Evolutionary conservation across 2,888 invertebrate genomes (phyloP).

Genomic region (Oscheius onirici): DNA sequence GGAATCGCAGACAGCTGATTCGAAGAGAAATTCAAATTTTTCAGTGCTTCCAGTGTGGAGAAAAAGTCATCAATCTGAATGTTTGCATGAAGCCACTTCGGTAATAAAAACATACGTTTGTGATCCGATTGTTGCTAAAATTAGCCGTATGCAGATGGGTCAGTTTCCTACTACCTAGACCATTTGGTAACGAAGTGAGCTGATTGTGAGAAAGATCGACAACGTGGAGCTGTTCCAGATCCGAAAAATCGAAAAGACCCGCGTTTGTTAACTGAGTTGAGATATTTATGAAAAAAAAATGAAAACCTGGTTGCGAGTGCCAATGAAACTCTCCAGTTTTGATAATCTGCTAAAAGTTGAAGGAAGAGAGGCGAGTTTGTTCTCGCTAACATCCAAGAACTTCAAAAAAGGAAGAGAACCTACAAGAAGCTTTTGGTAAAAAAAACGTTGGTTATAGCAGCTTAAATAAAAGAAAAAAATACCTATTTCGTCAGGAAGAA

Average conservation of each 20-base stretch:
- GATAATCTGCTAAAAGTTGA: slow-evolving; percentile 35
- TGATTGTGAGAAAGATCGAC: slow-evolving; percentile 52
- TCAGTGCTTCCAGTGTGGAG: slow-evolving; percentile 4
- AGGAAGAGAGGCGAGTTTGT: slow-evolving; percentile 46
- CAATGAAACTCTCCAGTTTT: slow-evolving; percentile 53
- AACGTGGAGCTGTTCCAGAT: slow-evolving; percentile 45
- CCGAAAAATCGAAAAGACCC: slow-evolving; percentile 39
- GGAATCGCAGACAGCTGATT: slow-evolving; percentile 29
- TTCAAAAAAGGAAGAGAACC: slow-evolving; percentile 40
- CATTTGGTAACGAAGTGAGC: slow-evolving; percentile 34
- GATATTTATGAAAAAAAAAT: not conserved
- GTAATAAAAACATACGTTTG: slow-evolving; percentile 21
- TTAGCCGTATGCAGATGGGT: slow-evolving; percentile 44
- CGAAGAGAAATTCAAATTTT: slow-evolving; percentile 30
- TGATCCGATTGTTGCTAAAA: slow-evolving; percentile 44
- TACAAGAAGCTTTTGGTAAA: too few species aligned
- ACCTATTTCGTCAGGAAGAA: slow-evolving; percentile 43
- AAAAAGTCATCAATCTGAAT: slow-evolving; percentile 17
- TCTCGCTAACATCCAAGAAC: slow-evolving; percentile 51
- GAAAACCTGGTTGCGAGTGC: slow-evolving; percentile 43
- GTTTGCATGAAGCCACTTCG: not conserved
- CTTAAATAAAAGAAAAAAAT: too few species aligned
- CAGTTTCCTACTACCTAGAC: slow-evolving; percentile 34
- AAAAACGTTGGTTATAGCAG: too few species aligned
- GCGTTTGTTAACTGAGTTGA: slow-evolving; percentile 21